Evolutionary conservation across 2,888 invertebrate genomes (phyloP), one percentile per base, ranked within the genome.

Genomic region (Gryllus longicercus): DNA sequence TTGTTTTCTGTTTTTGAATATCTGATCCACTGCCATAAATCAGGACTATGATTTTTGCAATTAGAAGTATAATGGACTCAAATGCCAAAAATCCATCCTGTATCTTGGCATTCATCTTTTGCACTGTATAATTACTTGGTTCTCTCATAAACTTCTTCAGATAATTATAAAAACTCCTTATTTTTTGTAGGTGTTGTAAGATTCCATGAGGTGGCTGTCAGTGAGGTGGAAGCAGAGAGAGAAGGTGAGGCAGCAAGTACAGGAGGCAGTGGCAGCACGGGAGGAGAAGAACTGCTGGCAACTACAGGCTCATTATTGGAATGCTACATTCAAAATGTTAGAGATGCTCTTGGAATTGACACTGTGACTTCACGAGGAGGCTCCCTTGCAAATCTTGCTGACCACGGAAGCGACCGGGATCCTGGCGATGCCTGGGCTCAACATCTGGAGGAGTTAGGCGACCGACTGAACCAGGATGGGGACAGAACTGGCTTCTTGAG

Each of bases 401-500:
- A 89, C 83, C 89, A 89, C 83, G 84, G 89, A 3, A 89, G 89
- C 23, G 91, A 91, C 79, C 89, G 90, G 51, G 88, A 88, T 8
- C 86, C 88, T 74, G 90, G 90, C 12, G 90, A 90, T 81, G 88
- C 90, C 0, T 92, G 91, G 91, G 88, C 88, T 83, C 88, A 88
- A 82, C 89, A 90, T 83, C 84, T 90, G 82, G 89, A 89, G 83
- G 89, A 89, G 83, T 84, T 89, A 4, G 89, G 89, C 23, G 91
- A 91, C 79, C 89, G 90, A 51, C 85, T 90, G 12, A 91, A 91
- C 83, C 87, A 88, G 38, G 92, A 92, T 84, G 90, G 89, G 81
- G 92, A 92, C 84, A 89, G 91, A 80, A 91, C 93, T 1, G 95
- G 95, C 21, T 95, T 96, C 82, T 89, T 96, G 16, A 90, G 96